Base-by-base conservation (phyloP, 2,797 vertebrate genomes). In the Acanthurus tractus region DNA sequence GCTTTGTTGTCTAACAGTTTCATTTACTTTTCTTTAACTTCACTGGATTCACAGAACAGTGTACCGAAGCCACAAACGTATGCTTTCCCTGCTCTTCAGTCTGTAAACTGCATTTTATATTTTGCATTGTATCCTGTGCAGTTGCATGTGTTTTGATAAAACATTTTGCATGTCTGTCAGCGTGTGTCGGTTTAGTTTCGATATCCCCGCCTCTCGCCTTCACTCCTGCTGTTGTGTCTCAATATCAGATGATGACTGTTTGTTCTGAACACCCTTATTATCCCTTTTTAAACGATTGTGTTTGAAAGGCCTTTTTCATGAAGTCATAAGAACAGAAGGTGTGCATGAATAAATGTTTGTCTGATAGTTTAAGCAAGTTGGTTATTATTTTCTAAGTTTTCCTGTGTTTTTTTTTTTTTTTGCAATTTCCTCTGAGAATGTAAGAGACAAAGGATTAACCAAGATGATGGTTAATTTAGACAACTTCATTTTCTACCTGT, bases 221-320 rank as follows among this genome's bases (percentile, higher is more conserved):
- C 72, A 58, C 76, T 77, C 66, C 82, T 82, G 76, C 69, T 58
- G 17, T 22, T 63, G 61, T 49, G 69, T 70, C 57, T 62, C 7
- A 0, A 46, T 45, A 25, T 22, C 59, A 66, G 59, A 64, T 61
- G 77, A 76, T 25, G 59, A 57, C 71, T 46, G 40, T 22, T 68
- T 71, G 56, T 68, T 40, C 23, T 58, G 67, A 78, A 74, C 54
- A 52, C 13, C 42, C 6, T 0, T 23, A 46, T 29, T 57, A 53
- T 34, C 29, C 6, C 13, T 38, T 75, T 64, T 14, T 23, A 68
- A 66, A 48, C 6, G 14, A 22, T 38, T 38, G 38, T 72, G 63
- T 59, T 72, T 17, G 38, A n/a, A 54, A 15, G 55, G 49, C 38
- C 67, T 53, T 45, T 42, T 34, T 7, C 13, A 20, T 0, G 1